Percentiles rank a stretch among this genome's conserved stretches.
Evolutionary conservation across 2,113 vertebrate genomes (phyloP).

Genomic region (Mastomys natalensis): DNA sequence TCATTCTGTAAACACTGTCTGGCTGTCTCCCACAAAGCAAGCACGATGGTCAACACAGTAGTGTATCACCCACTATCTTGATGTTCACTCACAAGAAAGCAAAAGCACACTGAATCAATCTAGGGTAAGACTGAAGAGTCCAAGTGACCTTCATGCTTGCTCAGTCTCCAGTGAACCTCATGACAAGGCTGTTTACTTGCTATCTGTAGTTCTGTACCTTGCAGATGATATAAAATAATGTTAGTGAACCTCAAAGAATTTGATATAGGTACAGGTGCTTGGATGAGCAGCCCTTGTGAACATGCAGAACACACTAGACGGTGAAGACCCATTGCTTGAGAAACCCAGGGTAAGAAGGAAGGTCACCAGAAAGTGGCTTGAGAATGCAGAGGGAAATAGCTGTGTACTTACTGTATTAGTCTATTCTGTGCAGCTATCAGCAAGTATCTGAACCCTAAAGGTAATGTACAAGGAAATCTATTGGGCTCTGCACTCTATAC

Average conservation of each 20-base stretch:
- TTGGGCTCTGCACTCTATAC: neutral
- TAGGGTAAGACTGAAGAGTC: neutral
- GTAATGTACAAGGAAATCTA: neutral
- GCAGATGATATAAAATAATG: neutral
- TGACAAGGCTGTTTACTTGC: neutral
- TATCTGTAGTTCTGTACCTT: neutral
- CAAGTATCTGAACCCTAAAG: neutral
- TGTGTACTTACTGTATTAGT: neutral
- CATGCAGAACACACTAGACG: rapidly evolving
- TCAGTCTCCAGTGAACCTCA: neutral
- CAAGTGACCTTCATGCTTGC: neutral
- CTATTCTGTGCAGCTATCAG: neutral
- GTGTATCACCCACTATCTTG: neutral
- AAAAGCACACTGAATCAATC: neutral
- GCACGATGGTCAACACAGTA: neutral
- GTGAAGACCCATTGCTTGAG: neutral
- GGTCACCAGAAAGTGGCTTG: neutral
- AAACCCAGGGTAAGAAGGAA: neutral
- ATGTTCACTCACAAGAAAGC: neutral
- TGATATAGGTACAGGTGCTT: too few relatives aligned
- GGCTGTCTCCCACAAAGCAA: neutral
- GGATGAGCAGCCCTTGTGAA: neutral
- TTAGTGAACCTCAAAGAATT: neutral
- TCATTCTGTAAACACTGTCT: neutral
- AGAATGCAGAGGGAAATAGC: neutral